Evolutionary conservation across 2,888 invertebrate species (phyloP).

Genomic region (Epistrophella euchroma): DNA sequence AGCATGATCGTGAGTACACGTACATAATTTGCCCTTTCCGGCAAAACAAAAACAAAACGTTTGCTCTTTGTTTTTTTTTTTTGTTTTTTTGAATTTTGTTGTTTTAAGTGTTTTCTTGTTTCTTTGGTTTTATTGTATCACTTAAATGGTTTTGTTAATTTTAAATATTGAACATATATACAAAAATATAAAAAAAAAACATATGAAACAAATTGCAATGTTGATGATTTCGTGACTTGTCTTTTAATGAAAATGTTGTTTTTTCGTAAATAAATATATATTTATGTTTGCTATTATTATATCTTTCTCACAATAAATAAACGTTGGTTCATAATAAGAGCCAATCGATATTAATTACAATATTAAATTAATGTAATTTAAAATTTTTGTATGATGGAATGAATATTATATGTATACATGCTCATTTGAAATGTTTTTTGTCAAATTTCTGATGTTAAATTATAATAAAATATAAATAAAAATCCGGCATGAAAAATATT

Average conservation of each 20-base stretch:
- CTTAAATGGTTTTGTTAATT: constrained; percentile 19
- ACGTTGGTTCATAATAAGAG: too few species aligned
- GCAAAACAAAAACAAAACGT: not conserved
- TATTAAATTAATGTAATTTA: constrained; percentile 22
- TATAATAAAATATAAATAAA: not conserved
- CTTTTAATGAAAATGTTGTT: constrained; percentile 36
- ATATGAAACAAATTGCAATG: constrained; percentile 31
- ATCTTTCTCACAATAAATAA: constrained; percentile 49
- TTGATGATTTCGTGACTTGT: constrained; percentile 73
- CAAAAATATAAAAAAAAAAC: not conserved
- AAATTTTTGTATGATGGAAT: constrained; percentile 55
- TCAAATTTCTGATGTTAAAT: constrained; percentile 47
- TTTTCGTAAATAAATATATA: constrained; percentile 54
- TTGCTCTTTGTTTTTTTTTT: constrained; percentile 27
- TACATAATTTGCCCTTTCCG: constrained; percentile 76
- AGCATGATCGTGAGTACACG: constrained; percentile 94
- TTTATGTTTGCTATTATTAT: constrained; percentile 51
- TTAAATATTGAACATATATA: not conserved
- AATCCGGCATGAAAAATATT: constrained; percentile 9
- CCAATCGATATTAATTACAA: constrained; percentile 18
- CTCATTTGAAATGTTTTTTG: constrained; percentile 48
- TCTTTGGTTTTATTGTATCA: not conserved
- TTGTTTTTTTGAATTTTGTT: constrained; percentile 1
- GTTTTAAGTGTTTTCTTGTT: constrained; percentile 7
- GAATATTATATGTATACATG: too few species aligned